Base-by-base conservation (phyloP, 1,140 invertebrate genomes). In the Bombus balteatus region DNA sequence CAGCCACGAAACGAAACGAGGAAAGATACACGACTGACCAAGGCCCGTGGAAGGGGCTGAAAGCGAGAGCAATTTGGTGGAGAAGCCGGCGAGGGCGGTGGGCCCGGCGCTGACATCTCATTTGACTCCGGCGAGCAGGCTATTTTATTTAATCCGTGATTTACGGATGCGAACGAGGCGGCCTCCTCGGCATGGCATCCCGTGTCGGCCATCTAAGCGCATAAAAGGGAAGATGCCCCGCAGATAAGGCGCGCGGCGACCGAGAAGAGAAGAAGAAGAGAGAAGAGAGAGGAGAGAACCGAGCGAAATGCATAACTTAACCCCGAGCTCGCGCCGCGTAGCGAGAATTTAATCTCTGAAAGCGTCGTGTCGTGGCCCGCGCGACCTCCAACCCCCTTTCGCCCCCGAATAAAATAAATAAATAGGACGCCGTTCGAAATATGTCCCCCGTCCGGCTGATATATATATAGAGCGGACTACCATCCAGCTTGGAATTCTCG, bases 221-320 rank as follows among this genome's bases (percentile, higher is more conserved):
- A 90, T 86, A 83, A 82, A 86, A 86, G 83, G 68, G 83, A 75
- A 91, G 90, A 91, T 91, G 81, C 90, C 81, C 74, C 84, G 87
- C 81, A 88, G 90, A 91, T 91, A 91, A 91, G 89, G 87, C 43
- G 57, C 80, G 37, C 22, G 41, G 34, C 57, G 18, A 34, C 3
- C n/a, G 41, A 68, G 47, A 59, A 74, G 87, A 84, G 81, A 81
- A 62, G n/a, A 12, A 53, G 59, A 70, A 75, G 80, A 71, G 53
- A 71, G 71, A 70, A 41, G 66, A 59, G 87, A 84, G 81, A 85
- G 73, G n/a, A 77, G 37, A 87, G 90, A 90, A 84, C 89, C 89
- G 90, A 90, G 87, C 90, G 90, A 91, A 89, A 91, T 91, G 90
- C 90, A 91, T 91, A 91, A 91, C 90, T 91, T 91, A 91, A 90